Evolutionary conservation across 2,888 invertebrate species (phyloP).

Genomic region (Dolichopus griseipennis): DNA sequence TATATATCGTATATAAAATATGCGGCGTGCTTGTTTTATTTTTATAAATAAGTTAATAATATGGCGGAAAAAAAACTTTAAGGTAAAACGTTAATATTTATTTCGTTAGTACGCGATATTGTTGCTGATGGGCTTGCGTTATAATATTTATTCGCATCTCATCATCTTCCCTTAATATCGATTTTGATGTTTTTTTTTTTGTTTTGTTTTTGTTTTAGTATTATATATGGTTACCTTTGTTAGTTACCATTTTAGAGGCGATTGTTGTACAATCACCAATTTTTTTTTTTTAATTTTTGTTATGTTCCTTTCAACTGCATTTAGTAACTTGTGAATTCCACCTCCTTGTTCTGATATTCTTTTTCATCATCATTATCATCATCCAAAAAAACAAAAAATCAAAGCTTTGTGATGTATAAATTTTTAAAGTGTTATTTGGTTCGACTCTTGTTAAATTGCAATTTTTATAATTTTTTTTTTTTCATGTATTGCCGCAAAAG

Average conservation of each 20-base stretch:
- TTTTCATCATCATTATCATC: no score
- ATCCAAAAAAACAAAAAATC: no score
- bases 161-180: neutral
- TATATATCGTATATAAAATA: no score
- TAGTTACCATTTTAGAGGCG: neutral
- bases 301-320: neutral
- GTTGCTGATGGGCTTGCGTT: neutral
- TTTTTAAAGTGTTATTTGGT: neutral
- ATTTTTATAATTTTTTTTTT: neutral
- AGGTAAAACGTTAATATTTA: neutral
- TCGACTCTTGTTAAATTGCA: neutral
- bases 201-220: neutral
- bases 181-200: neutral
- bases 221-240: neutral
- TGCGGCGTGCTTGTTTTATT: constrained; percentile 1
- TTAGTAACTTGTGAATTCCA: no score
- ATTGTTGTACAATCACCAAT: neutral
- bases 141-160: neutral
- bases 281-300: neutral
- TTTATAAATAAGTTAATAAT: constrained; percentile 6
- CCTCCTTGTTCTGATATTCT: no score
- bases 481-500: neutral
- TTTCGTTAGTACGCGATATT: constrained; percentile 3
- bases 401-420: neutral
- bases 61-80: neutral